These are phyloP conservation scores for Mythimna albipuncta DNA, from an alignment of 2,888 invertebrate species.

Conservation along the genomic window DNA sequence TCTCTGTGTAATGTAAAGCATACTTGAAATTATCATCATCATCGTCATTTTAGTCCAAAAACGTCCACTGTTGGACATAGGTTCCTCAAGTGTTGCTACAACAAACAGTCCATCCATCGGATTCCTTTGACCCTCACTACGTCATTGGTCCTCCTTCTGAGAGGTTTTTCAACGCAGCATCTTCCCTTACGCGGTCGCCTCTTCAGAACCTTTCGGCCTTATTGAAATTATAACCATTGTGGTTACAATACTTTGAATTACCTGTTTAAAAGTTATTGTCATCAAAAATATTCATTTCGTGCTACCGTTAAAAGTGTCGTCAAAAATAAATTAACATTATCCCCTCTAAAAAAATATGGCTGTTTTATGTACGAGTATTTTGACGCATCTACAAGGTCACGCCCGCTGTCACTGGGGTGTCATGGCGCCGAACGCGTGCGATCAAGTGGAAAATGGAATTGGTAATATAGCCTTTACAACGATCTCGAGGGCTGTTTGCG, in stretches of 20 bases:
- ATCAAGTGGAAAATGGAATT: constrained; percentile 54
- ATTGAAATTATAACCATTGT: no score
- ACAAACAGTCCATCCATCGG: no score
- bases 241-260: background rate
- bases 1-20: no score
- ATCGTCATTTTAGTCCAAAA: no score
- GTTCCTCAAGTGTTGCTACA: no score
- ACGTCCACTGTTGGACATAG: no score
- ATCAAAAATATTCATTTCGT: background rate
- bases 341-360: constrained; percentile 17
- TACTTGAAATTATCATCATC: no score
- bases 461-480: constrained; percentile 43
- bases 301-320: background rate
- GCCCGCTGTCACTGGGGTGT: constrained; percentile 16
- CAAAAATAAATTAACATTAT: constrained; percentile 3
- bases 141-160: no score
- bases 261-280: background rate
- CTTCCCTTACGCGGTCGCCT: no score
- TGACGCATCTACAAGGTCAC: constrained; percentile 34
- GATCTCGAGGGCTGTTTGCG: constrained; percentile 16
- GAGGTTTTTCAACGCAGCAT: no score
- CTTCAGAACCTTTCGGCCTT: no score
- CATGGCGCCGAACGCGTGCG: constrained; percentile 33
- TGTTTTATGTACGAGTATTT: background rate
- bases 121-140: no score